Percentiles rank a stretch among this genome's conserved stretches.
These are phyloP conservation scores for Molossus molossus DNA, from an alignment of 2,797 vertebrate genomes.

Conservation along the genomic window DNA sequence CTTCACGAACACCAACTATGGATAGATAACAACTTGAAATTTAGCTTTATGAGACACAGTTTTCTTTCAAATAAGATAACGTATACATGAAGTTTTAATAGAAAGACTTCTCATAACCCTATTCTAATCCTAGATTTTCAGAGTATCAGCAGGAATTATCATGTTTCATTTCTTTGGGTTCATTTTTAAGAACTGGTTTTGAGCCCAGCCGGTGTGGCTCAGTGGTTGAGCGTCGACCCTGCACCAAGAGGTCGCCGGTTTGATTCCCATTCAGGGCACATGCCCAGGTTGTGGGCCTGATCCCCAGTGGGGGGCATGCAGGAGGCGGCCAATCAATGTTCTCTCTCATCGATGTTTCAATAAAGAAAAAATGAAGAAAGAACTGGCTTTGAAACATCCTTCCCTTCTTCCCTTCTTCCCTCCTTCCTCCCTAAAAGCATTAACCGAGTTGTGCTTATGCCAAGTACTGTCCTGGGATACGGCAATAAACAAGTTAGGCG, in stretches of 20 bases:
- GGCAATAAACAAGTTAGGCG: not conserved
- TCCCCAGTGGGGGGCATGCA: no score
- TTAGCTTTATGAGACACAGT: not conserved
- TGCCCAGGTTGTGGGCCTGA: no score
- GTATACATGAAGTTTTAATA: not conserved
- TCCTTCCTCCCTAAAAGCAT: not conserved
- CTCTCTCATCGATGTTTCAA: no score
- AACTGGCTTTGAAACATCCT: no score
- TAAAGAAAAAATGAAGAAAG: no score
- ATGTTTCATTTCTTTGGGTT: not conserved
- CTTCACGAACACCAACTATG: not conserved
- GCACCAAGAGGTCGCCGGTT: no score
- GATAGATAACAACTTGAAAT: not conserved
- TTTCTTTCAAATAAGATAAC: conserved; percentile 3
- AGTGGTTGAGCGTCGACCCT: no score
- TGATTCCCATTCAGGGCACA: no score
- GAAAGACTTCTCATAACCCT: not conserved
- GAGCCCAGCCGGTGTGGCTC: no score
- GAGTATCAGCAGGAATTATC: not conserved
- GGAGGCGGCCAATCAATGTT: no score
- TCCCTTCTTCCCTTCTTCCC: not conserved
- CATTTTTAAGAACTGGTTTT: conserved; percentile 2
- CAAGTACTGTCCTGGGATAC: not conserved
- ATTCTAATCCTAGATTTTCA: conserved; percentile 7
- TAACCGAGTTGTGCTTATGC: not conserved